Evolutionary conservation across 2,113 vertebrate species (phyloP).

Genomic region (Aegithalos caudatus): DNA sequence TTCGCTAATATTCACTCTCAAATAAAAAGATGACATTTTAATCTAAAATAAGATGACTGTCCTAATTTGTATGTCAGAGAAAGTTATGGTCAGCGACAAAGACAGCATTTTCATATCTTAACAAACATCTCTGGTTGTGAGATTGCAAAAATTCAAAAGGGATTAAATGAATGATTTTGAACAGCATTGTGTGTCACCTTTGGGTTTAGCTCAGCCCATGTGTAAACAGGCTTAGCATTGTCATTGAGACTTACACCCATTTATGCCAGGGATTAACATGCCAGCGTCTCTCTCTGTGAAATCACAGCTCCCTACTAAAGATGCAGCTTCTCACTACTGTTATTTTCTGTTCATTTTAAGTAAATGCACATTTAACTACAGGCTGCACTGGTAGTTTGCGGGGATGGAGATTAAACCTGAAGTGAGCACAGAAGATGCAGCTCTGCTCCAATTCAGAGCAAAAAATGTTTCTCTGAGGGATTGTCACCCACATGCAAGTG

Average conservation of each 20-base stretch:
- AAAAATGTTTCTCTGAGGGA: conserved; percentile 11
- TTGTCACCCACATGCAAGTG: conserved; percentile 29
- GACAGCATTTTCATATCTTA: neutral
- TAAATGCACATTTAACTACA: neutral
- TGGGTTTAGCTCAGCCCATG: neutral
- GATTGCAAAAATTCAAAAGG: neutral
- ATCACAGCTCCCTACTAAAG: neutral
- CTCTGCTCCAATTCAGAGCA: neutral
- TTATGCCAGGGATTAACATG: conserved; percentile 5
- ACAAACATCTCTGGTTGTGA: neutral
- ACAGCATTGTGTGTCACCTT: neutral
- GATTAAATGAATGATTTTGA: conserved; percentile 14
- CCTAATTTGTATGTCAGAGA: conserved; percentile 39
- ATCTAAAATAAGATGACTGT: conserved; percentile 49
- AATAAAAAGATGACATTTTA: conserved; percentile 39
- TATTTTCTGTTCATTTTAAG: neutral
- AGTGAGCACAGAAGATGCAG: neutral
- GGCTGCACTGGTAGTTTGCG: neutral
- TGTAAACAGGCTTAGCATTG: conserved; percentile 1
- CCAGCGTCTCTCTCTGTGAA: neutral
- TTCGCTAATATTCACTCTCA: conserved; percentile 48
- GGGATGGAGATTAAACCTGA: neutral
- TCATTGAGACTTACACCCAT: neutral
- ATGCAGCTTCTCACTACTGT: neutral
- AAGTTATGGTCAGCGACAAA: conserved; percentile 10